Evolutionary conservation across 2,888 invertebrate genomes (phyloP).

Genomic region (Venusia cambrica): DNA sequence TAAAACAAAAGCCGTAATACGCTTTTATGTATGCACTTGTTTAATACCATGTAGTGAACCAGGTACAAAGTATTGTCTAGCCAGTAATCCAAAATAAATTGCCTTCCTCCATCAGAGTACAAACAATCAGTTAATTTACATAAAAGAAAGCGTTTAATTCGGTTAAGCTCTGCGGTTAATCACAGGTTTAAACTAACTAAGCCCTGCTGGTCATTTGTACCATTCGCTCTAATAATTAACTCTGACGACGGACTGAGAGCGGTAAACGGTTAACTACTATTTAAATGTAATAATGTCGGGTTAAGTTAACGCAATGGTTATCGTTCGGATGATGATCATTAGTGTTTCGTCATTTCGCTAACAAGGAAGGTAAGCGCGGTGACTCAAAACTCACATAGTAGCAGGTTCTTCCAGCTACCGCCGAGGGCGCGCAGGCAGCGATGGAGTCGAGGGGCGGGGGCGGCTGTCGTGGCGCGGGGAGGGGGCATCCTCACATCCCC

Average conservation of each 20-base stretch:
- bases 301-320: slow-evolving; percentile 39
- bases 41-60: slow-evolving; percentile 5
- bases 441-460: slow-evolving; percentile 78
- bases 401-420: slow-evolving; percentile 90
- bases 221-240: slow-evolving; percentile 70
- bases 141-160: slow-evolving; percentile 74
- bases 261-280: slow-evolving; percentile 63
- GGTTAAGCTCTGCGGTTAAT: slow-evolving; percentile 67
- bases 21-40: no score
- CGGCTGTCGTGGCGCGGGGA: slow-evolving; percentile 60
- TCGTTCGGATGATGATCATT: slow-evolving; percentile 43
- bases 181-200: slow-evolving; percentile 60
- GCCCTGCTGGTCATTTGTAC: slow-evolving; percentile 68
- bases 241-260: slow-evolving; percentile 49
- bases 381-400: slow-evolving; percentile 88
- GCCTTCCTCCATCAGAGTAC: slow-evolving; percentile 41
- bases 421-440: slow-evolving; percentile 88
- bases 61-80: no score
- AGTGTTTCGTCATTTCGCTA: slow-evolving; percentile 27
- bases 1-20: no score
- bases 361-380: slow-evolving; percentile 43
- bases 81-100: slow-evolving; percentile 54
- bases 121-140: slow-evolving; percentile 71
- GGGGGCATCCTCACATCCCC: slow-evolving; percentile 81
- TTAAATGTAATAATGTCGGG: slow-evolving; percentile 57